phyloP scores from a whole-genome alignment of 2,888 invertebrate species.

The Apamea monoglypha region DNA sequence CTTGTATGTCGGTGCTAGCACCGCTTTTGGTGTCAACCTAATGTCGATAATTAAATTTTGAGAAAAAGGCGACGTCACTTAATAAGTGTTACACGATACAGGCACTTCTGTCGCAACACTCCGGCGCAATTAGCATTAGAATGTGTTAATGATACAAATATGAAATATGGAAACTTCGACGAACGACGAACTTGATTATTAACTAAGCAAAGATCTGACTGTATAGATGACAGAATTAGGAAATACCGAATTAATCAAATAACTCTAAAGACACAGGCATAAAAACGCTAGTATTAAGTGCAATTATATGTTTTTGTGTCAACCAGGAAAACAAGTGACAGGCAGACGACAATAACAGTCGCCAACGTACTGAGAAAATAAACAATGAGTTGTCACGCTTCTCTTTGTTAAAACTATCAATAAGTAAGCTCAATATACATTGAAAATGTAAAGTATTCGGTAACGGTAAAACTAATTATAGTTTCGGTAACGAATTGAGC shows the following conservation, averaged over 20 bases:
- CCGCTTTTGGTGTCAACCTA: conserved; percentile 85
- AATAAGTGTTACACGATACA: conserved; percentile 88
- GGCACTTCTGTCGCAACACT: conserved; percentile 80
- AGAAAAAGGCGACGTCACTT: conserved; percentile 82
- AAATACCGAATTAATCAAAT: conserved; percentile 45
- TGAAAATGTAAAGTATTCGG: conserved; percentile 80
- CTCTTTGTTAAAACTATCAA: conserved; percentile 74
- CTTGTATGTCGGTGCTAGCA: conserved; percentile 68
- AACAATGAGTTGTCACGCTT: conserved; percentile 81
- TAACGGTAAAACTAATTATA: conserved; percentile 88
- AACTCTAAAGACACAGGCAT: background rate
- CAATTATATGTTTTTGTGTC: conserved; percentile 60
- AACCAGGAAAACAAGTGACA: conserved; percentile 57
- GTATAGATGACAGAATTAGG: conserved; percentile 49
- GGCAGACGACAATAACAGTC: conserved; percentile 54
- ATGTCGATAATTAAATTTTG: conserved; percentile 89
- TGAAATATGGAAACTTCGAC: conserved; percentile 79
- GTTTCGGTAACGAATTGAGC: conserved; percentile 84
- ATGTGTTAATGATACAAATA: conserved; percentile 87
- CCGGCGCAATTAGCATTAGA: conserved; percentile 85
- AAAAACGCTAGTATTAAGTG: conserved; percentile 51
- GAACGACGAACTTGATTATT: conserved; percentile 70
- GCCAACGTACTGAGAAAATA: conserved; percentile 75
- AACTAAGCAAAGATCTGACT: conserved; percentile 47
- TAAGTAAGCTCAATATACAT: conserved; percentile 76